Percentiles rank a stretch among this genome's conserved stretches.
Conservation (phyloP, 1,140 invertebrate species). For the Euura lappo region DNA sequence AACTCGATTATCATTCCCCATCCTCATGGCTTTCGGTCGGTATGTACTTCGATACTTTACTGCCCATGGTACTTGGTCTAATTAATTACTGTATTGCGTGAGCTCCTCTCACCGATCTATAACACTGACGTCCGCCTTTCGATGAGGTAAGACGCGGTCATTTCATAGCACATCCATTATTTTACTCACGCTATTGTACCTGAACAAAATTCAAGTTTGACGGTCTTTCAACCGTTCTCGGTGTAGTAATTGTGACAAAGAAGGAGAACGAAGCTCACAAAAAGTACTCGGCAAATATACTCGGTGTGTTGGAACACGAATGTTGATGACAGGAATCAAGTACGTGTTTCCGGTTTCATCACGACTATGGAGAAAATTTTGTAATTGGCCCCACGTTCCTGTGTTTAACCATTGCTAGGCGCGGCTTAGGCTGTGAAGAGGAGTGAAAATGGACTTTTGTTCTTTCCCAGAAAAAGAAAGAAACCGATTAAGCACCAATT, state of each 20-base stretch:
- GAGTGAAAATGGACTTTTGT: no score
- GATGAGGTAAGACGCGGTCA: neutral
- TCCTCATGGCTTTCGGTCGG: neutral
- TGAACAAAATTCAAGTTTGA: no score
- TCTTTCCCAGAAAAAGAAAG: no score
- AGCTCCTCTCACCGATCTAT: neutral
- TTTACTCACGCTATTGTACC: no score
- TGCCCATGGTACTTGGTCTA: neutral
- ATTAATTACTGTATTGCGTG: conserved; percentile 5
- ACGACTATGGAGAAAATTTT: neutral
- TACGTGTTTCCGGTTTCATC: neutral
- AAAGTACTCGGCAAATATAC: neutral
- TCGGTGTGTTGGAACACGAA: neutral
- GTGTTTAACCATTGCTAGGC: neutral
- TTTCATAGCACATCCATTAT: no score
- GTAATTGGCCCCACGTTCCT: neutral
- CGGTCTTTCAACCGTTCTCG: no score
- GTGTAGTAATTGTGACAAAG: no score
- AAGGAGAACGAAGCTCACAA: neutral
- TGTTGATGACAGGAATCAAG: neutral
- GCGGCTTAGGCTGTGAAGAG: no score
- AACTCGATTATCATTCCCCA: neutral
- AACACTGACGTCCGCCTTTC: neutral
- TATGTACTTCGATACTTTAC: neutral
- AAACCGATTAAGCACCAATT: neutral